Conservation (phyloP, 2,888 invertebrate genomes). For the Ormyrus nitidulus region DNA sequence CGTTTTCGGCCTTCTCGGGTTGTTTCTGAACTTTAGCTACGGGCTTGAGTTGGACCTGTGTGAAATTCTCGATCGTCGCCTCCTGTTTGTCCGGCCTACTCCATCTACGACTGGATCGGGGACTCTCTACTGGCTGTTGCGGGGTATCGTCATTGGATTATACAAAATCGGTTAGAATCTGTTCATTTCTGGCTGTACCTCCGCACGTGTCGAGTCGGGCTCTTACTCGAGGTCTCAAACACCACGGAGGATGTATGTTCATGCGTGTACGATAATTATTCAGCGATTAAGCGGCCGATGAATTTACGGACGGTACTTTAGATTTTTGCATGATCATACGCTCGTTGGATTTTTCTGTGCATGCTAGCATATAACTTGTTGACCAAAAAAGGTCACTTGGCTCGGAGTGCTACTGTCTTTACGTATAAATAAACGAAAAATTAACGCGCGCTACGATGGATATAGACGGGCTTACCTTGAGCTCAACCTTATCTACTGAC, state of each 20-base stretch:
- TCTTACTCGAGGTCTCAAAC: no score
- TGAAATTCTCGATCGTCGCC: constrained; percentile 78
- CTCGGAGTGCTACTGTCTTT: constrained; percentile 19
- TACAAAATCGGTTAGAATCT: constrained; percentile 17
- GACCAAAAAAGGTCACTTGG: constrained; percentile 36
- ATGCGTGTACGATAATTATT: no score
- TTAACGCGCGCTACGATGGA: constrained; percentile 15
- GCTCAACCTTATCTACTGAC: constrained; percentile 71
- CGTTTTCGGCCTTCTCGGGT: constrained; percentile 68
- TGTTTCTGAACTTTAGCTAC: constrained; percentile 72
- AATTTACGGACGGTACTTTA: no score
- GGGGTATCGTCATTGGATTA: constrained; percentile 48
- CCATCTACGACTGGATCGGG: constrained; percentile 51
- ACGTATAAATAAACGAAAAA: constrained; percentile 40
- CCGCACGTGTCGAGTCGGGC: no score
- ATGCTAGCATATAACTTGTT: constrained; percentile 17
- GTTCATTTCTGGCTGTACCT: no score
- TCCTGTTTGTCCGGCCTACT: constrained; percentile 67
- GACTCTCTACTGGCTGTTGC: constrained; percentile 68
- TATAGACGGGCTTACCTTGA: constrained; percentile 73
- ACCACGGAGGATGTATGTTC: no score
- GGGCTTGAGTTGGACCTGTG: constrained; percentile 80
- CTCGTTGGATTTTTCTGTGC: constrained; percentile 14
- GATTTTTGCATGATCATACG: neutral
- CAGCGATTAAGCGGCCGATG: no score